Conservation (phyloP, 1,140 invertebrate species). For the Phocides pigmalion region DNA sequence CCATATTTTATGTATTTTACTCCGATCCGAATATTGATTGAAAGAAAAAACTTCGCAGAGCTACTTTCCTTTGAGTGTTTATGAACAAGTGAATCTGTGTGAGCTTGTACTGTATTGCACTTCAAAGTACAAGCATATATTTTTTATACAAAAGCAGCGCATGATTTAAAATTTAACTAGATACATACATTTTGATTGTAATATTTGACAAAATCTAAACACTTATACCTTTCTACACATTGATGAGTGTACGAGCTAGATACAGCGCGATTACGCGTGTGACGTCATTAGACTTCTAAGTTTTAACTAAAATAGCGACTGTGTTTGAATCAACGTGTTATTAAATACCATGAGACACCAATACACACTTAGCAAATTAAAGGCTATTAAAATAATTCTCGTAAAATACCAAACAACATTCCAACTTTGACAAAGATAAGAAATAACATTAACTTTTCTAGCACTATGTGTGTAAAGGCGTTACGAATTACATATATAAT, state of each 20-base stretch:
- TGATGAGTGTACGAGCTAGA: slow-evolving; percentile 7
- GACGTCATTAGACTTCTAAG: slow-evolving; percentile 8
- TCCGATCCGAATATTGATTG: too few species aligned
- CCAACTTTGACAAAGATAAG: slow-evolving; percentile 2
- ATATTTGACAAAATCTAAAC: slow-evolving; percentile 18
- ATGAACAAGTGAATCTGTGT: too few species aligned
- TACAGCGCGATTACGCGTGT: slow-evolving; percentile 10
- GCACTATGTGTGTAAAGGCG: slow-evolving; percentile 40
- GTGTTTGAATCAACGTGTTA: slow-evolving; percentile 64
- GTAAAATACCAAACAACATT: slow-evolving; percentile 8
- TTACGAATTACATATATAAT: slow-evolving; percentile 19
- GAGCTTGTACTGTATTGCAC: too few species aligned
- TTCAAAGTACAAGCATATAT: too few species aligned
- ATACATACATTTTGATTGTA: slow-evolving; percentile 2
- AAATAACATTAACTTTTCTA: slow-evolving; percentile 9
- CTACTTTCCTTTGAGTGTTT: too few species aligned
- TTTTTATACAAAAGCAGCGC: slow-evolving; percentile 3
- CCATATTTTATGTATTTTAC: too few species aligned
- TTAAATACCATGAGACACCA: slow-evolving; percentile 36
- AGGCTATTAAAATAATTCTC: too few species aligned
- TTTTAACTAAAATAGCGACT: slow-evolving; percentile 54
- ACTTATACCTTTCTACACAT: slow-evolving; percentile 23
- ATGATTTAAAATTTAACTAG: slow-evolving; percentile 3
- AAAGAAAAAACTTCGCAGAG: too few species aligned
- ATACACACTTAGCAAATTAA: slow-evolving; percentile 48